Evolutionary conservation across 1,140 invertebrate species (phyloP).

Genomic region (Acromyrmex echinatior): DNA sequence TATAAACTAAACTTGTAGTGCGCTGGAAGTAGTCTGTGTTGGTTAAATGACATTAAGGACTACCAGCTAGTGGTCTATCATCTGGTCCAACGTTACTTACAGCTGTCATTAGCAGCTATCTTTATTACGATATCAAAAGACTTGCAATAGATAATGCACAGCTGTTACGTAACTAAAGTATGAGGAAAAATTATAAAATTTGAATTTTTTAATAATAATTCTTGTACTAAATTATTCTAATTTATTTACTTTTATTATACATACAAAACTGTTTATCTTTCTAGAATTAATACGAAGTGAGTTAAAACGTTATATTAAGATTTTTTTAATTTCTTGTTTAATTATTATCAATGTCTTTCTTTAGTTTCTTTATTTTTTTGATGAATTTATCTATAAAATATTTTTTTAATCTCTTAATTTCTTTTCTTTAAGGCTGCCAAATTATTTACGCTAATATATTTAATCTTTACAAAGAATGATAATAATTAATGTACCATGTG

Average conservation of each 20-base stretch:
- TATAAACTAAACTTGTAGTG: constrained; percentile 68
- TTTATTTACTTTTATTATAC: background rate
- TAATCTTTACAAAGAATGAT: background rate
- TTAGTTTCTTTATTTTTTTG: background rate
- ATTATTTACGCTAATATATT: background rate
- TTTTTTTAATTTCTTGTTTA: constrained; percentile 1
- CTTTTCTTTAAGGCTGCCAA: background rate
- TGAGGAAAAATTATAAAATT: background rate
- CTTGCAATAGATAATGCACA: background rate
- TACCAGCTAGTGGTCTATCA: constrained; percentile 44
- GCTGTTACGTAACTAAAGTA: background rate
- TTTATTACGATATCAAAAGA: constrained; percentile 1
- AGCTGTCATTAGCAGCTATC: background rate
- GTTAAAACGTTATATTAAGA: background rate
- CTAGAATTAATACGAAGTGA: background rate
- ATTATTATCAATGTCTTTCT: background rate
- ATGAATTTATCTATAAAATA: background rate
- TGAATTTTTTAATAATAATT: background rate
- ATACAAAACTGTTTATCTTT: background rate
- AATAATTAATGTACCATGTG: background rate
- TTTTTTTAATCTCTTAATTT: background rate
- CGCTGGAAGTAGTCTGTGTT: constrained; percentile 56
- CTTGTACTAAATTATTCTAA: background rate
- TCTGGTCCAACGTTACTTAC: background rate
- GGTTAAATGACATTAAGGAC: constrained; percentile 53